Evolutionary conservation across 1,140 invertebrate genomes (phyloP), one percentile per base, ranked within the genome.

Genomic region (Eurosta solidaginis): DNA sequence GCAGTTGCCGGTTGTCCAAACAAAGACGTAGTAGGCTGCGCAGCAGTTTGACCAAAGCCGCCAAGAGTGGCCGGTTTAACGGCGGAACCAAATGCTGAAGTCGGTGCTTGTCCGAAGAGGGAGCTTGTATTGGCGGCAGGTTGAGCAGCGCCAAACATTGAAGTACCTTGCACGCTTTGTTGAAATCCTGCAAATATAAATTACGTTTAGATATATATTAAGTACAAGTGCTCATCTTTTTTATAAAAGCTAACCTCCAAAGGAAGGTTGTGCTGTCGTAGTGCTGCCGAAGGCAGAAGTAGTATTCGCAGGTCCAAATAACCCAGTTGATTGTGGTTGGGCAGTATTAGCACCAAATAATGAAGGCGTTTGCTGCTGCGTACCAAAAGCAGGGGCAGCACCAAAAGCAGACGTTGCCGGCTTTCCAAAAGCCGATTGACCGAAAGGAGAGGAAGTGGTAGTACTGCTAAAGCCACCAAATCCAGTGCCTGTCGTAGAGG

Each of bases 81-180:
- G 68, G 89, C 90, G 17, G 92, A 91, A 6, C 92, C 92, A 87
- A 93, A 94, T 0, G 92, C 89, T 1, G 90, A 87, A 1, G 90
- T 88, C 1, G 88, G 83, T 0, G 83, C 80, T 77, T 89, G 87
- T 5, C 90, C 91, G 85, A 92, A 92, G 4, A 92, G 81, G 0
- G 83, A 84, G 17, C 76, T 79, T 20, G 79, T 83, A 36, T 80
- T 84, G 0, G 82, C 7, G 2, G 82, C 52, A 1, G 82, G 54
- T 45, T 83, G 85, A 1, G 81, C 78, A 7, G 83, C 78, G 14
- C 85, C 85, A 42, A 87, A 87, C 27, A 87, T 84, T 12, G 83
- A 85, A 0, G 85, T 83, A 0, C 81, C 79, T 40, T 84, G 84
- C 68, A 83, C 82, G 0, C 82, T 82, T n/a, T 87, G 85, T 5